Evolutionary conservation across 2,797 vertebrate genomes (phyloP).

Genomic region (Vespertilio murinus): DNA sequence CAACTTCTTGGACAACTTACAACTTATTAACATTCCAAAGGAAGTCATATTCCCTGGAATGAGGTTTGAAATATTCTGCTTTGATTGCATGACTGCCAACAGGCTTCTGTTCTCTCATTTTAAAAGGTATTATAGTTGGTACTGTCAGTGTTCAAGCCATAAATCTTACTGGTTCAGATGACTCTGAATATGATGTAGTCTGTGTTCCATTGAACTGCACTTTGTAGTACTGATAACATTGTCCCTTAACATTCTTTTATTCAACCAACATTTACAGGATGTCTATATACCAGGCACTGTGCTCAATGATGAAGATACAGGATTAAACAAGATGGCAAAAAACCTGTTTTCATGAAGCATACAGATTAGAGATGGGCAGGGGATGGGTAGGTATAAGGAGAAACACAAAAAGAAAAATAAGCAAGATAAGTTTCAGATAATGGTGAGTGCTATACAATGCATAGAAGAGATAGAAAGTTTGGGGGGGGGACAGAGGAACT

Average conservation of each 20-base stretch:
- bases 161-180: background rate
- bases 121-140: background rate
- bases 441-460: background rate
- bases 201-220: background rate
- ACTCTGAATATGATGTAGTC: background rate
- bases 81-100: background rate
- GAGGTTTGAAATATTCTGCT: background rate
- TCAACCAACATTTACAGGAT: background rate
- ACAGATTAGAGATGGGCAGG: background rate
- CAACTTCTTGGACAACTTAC: background rate
- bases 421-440: background rate
- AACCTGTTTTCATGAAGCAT: background rate
- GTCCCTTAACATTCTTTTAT: background rate
- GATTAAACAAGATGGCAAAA: background rate
- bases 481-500: background rate
- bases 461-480: background rate
- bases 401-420: background rate
- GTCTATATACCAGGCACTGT: background rate
- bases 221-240: background rate
- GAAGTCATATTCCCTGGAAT: background rate
- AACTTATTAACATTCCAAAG: background rate
- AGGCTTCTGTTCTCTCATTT: background rate
- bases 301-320: background rate
- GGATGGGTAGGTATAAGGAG: background rate
- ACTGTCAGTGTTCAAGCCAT: background rate